Conservation (phyloP, 2,113 vertebrate species). For the Strigops habroptila region DNA sequence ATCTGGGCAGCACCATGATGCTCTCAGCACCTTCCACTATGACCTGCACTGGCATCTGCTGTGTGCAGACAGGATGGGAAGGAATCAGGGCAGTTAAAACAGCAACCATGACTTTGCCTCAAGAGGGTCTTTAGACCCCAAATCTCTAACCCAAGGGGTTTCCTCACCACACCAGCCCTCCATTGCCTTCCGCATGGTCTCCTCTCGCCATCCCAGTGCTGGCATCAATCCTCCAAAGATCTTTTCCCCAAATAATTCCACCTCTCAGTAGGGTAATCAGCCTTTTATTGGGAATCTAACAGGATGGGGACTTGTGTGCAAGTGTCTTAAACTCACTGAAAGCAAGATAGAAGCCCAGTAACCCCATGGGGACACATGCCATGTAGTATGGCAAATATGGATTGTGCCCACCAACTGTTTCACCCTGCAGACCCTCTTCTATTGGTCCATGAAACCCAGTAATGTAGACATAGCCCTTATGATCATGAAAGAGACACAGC, state of each 20-base stretch:
- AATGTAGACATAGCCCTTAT: background rate
- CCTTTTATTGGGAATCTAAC: background rate
- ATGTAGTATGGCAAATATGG: background rate
- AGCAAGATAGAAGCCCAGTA: background rate
- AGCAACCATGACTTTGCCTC: background rate
- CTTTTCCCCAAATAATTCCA: background rate
- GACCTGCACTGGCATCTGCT: background rate
- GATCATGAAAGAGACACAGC: background rate
- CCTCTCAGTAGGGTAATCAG: background rate
- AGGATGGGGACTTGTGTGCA: background rate
- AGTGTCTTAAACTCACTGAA: background rate
- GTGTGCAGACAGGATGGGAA: background rate
- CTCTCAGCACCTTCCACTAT: background rate
- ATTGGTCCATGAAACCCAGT: background rate
- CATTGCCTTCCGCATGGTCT: background rate
- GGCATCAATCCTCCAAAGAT: background rate
- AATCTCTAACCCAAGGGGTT: background rate
- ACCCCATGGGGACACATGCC: fast-evolving
- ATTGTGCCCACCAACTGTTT: background rate
- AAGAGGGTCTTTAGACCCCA: background rate
- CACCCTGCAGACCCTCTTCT: background rate
- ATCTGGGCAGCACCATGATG: background rate
- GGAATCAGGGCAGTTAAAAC: background rate
- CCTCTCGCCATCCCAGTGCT: background rate
- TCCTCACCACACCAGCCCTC: background rate